phyloP scores from a whole-genome alignment of 2,113 vertebrate species.

The Nothoprocta pentlandii region DNA sequence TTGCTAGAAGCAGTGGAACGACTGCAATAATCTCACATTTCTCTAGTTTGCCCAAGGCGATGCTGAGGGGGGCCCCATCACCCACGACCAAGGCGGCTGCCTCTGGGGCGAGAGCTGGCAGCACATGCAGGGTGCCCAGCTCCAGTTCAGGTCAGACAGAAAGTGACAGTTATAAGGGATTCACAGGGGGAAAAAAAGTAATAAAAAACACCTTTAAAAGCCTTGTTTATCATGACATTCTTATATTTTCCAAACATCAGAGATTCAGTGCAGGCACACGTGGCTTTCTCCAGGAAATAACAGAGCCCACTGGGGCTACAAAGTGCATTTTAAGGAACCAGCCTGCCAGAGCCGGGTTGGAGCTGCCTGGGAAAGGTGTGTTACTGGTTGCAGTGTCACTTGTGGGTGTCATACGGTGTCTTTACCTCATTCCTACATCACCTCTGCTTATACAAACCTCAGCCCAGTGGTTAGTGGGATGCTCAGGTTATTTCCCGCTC shows the following conservation, averaged over 20 bases:
- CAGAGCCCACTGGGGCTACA: neutral
- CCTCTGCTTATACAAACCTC: accelerated
- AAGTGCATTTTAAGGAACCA: neutral
- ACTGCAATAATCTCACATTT: neutral
- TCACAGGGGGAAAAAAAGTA: neutral
- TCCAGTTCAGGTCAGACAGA: neutral
- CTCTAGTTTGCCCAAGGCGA: neutral
- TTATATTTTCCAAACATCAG: neutral
- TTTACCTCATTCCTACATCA: neutral
- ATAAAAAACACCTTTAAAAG: neutral
- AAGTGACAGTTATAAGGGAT: neutral
- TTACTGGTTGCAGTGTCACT: neutral
- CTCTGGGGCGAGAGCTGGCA: neutral
- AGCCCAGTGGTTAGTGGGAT: neutral
- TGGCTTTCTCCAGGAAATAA: neutral
- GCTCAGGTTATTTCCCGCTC: neutral
- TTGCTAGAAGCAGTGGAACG: neutral
- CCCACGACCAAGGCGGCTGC: neutral
- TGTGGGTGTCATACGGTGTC: neutral
- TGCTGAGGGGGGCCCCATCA: neutral
- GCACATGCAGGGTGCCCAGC: accelerated
- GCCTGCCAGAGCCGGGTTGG: neutral
- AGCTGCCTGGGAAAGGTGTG: neutral
- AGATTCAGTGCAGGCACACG: neutral
- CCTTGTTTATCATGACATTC: no score